Percentiles rank a stretch among this genome's conserved stretches.
Conservation (phyloP, 2,888 invertebrate species). For the Lasioglossum villosulum region DNA sequence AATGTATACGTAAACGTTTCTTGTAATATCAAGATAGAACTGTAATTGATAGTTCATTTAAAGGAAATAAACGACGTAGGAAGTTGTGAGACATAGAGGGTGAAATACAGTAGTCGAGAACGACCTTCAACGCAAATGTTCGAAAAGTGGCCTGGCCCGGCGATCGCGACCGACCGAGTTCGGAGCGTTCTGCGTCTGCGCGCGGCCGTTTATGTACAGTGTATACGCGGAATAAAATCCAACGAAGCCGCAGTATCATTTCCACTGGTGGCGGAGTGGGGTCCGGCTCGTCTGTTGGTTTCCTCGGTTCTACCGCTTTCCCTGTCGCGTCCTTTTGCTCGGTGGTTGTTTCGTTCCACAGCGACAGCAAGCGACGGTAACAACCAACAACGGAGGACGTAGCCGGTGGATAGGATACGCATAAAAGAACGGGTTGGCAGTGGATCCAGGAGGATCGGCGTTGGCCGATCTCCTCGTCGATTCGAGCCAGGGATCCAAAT, state of each 20-base stretch:
- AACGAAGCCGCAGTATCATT: slow-evolving; percentile 79
- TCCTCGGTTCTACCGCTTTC: not conserved
- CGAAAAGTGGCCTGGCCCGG: slow-evolving; percentile 14
- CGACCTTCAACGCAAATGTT: not conserved
- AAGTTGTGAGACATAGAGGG: not conserved
- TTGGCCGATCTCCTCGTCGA: slow-evolving; percentile 22
- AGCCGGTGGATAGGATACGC: not conserved
- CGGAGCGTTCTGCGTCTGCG: slow-evolving; percentile 66
- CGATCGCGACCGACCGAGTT: slow-evolving; percentile 15
- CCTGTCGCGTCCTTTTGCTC: slow-evolving; percentile 48
- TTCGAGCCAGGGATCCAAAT: slow-evolving; percentile 19
- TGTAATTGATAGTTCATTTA: not conserved
- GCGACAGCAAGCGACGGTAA: not conserved
- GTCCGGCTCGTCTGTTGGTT: slow-evolving; percentile 30
- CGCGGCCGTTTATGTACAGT: slow-evolving; percentile 49
- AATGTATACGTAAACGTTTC: not conserved
- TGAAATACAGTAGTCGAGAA: not conserved
- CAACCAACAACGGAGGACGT: not conserved
- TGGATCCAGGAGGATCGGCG: slow-evolving; percentile 38
- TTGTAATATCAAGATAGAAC: not conserved
- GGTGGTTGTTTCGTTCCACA: slow-evolving; percentile 33
- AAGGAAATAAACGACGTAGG: not conserved
- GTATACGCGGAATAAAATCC: slow-evolving; percentile 53
- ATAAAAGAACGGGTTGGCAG: not conserved
- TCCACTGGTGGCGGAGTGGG: slow-evolving; percentile 66